phyloP scores from a whole-genome alignment of 1,140 invertebrate genomes.

The Doryteuthis pealeii region DNA sequence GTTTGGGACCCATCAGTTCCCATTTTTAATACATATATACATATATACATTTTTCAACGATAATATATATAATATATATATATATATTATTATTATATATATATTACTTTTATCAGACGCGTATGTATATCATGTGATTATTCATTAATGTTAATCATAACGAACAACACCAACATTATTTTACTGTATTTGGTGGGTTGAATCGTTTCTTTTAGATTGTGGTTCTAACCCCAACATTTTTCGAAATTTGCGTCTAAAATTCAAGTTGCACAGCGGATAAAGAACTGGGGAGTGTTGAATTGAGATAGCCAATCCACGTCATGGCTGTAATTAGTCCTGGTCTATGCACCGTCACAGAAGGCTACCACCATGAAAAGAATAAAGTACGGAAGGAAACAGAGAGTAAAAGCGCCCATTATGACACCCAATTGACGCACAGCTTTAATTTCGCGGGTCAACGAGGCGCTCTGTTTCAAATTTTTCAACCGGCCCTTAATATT shows the following conservation, averaged over 20 bases:
- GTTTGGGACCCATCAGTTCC: background rate
- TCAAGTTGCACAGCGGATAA: slow-evolving; percentile 66
- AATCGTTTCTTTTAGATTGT: background rate
- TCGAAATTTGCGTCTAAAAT: slow-evolving; percentile 64
- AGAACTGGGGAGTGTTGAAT: slow-evolving; percentile 65
- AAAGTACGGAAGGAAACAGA: slow-evolving; percentile 71
- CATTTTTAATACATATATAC: too few relatives aligned
- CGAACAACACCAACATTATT: background rate
- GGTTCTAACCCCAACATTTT: slow-evolving; percentile 57
- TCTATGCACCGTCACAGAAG: slow-evolving; percentile 65
- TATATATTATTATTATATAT: too few relatives aligned
- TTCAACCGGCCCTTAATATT: slow-evolving; percentile 41
- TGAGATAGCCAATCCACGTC: slow-evolving; percentile 67
- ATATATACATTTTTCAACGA: too few relatives aligned
- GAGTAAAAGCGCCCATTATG: slow-evolving; percentile 69
- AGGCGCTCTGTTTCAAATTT: slow-evolving; percentile 45
- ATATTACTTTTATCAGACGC: background rate
- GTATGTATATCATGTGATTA: background rate
- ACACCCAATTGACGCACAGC: slow-evolving; percentile 70
- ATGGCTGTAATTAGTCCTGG: slow-evolving; percentile 56
- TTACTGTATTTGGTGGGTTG: background rate
- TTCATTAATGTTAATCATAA: background rate
- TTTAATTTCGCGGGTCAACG: slow-evolving; percentile 66
- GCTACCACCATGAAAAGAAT: slow-evolving; percentile 68
- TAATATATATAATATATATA: too few relatives aligned